A percentile compares a stretch with the other conserved stretches of the same genome.
These are phyloP conservation scores for Falco cherrug DNA, from an alignment of 2,797 vertebrate genomes.

Conservation along the genomic window DNA sequence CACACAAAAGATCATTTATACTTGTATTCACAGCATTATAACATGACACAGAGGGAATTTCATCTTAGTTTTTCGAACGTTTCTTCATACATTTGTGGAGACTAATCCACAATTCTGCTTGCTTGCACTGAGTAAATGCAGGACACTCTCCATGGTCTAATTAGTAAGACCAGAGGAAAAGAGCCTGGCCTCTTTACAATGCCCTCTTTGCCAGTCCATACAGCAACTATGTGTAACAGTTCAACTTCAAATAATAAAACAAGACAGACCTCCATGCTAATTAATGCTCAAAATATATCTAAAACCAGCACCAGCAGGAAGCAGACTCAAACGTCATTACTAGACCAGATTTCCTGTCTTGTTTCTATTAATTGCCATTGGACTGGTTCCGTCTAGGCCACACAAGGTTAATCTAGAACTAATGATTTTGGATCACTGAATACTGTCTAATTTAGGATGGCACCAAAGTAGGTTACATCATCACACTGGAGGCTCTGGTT, in stretches of 20 bases:
- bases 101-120: not conserved
- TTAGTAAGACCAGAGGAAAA: not conserved
- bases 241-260: not conserved
- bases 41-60: not conserved
- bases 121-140: not conserved
- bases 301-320: not conserved
- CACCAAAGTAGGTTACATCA: not conserved
- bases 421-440: slow-evolving; percentile 12
- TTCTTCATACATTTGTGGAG: not conserved
- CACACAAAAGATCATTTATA: not conserved
- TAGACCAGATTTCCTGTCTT: not conserved
- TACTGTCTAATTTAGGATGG: not conserved
- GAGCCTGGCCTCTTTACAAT: not conserved
- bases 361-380: not conserved
- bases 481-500: not conserved
- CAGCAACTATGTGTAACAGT: not conserved
- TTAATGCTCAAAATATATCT: not conserved
- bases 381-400: not conserved
- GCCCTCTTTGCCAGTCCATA: not conserved
- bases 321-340: not conserved
- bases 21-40: not conserved
- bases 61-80: not conserved
- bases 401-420: not conserved
- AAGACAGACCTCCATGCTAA: not conserved
- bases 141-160: not conserved